Evolutionary conservation across 2,113 vertebrate genomes (phyloP), one percentile per base, ranked within the genome.

Genomic region (Lepus europaeus): DNA sequence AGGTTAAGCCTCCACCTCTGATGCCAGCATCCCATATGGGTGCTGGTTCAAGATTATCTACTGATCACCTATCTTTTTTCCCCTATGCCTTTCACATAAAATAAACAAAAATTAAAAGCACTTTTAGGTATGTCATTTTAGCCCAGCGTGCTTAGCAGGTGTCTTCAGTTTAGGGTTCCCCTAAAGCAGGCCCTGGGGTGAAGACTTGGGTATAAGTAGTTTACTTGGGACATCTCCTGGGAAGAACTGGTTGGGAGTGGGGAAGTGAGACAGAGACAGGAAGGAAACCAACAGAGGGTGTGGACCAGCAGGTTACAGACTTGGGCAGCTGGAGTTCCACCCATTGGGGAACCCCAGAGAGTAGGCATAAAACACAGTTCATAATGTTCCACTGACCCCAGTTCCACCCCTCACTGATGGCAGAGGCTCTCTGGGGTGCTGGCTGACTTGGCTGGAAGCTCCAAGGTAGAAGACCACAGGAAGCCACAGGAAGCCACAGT

Each of bases 291-390:
- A 1, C 0, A 31, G 89, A 56, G 59, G 5, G 4, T n/a, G 36
- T 68, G 33, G n/a, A 33, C 19, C n/a, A n/a, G 70, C 23, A 31
- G 33, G 56, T 64, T 74, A 66, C 14, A n/a, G 83, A 49, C 2
- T 4, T 31, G 31, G 45, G 33, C 13, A 68, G 61, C 77, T 7
- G 2, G 33, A 53, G 31, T 56, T 25, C 49, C 61, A 36, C 12
- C 31, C 25, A 17, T 11, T 6, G 70, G 64, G n/a, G 20, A 19
- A 7, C 13, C 49, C 31, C 63, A 0, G 0, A 39, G 1, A n/a
- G 7, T 69, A n/a, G 3, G 4, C 6, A 2, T 4, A 56, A 74
- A 25, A 80, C 20, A 61, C 5, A 68, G 2, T 9, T 63, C 45
- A 7, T 45, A 68, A 66, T 66, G 81, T 76, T n/a, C 70, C 49